Conservation (phyloP, 2,888 invertebrate species). For the Zygaena filipendulae region DNA sequence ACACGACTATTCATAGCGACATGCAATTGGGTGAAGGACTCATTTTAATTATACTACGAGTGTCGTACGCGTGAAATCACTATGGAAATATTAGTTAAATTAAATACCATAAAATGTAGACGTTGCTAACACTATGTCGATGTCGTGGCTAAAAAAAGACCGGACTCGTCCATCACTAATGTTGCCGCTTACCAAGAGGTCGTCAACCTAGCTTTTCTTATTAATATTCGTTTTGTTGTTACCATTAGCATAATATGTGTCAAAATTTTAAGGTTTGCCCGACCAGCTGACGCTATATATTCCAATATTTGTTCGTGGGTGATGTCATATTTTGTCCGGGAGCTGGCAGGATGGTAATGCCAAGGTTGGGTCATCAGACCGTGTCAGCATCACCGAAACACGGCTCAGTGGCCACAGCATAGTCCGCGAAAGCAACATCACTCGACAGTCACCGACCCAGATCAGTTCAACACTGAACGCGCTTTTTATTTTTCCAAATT, state of each 20-base stretch:
- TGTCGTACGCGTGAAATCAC: too few species aligned
- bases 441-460: conserved; percentile 42
- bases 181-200: conserved; percentile 38
- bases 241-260: too few species aligned
- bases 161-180: conserved; percentile 37
- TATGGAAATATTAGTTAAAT: too few species aligned
- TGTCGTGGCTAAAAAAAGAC: conserved; percentile 45
- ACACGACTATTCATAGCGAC: too few species aligned
- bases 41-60: too few species aligned
- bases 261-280: too few species aligned
- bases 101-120: too few species aligned
- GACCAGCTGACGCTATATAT: too few species aligned
- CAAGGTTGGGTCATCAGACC: conserved; percentile 60
- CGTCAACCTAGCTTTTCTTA: conserved; percentile 55
- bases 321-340: conserved; percentile 54
- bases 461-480: conserved; percentile 34
- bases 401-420: conserved; percentile 48
- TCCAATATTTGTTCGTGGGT: conserved; percentile 32
- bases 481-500: conserved; percentile 40
- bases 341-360: conserved; percentile 44
- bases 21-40: too few species aligned
- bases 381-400: conserved; percentile 43
- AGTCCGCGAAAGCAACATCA: conserved; percentile 44
- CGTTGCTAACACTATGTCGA: too few species aligned
- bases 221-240: conserved; percentile 38